These are phyloP conservation scores for Helicoverpa zea DNA, from an alignment of 1,140 invertebrate genomes.

Conservation along the genomic window DNA sequence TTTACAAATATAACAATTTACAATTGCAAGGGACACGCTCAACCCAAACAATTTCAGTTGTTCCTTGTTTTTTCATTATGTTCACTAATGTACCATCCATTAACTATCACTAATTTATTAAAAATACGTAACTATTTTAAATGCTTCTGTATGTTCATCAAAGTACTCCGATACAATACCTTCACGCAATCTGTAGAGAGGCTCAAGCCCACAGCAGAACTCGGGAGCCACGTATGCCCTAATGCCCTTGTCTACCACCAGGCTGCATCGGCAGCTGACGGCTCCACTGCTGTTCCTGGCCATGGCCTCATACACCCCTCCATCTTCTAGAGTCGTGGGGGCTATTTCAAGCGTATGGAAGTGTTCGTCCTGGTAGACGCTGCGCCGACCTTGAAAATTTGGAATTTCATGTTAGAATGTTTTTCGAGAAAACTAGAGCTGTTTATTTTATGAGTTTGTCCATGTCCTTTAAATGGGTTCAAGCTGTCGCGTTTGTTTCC, in stretches of 20 bases:
- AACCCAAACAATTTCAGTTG: no score
- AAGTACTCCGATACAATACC: constrained; percentile 58
- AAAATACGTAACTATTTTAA: no score
- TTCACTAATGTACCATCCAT: no score
- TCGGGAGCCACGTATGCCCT: constrained; percentile 93
- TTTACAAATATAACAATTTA: no score
- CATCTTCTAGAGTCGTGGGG: constrained; percentile 92
- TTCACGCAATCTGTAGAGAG: constrained; percentile 87
- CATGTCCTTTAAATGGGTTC: not conserved
- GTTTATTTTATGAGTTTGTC: not conserved
- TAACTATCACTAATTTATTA: no score
- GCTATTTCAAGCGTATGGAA: constrained; percentile 95
- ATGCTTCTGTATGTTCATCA: no score
- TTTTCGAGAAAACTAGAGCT: no score
- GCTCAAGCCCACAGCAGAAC: constrained; percentile 90
- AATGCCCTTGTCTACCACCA: constrained; percentile 95
- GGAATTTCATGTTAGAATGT: not conserved
- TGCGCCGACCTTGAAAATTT: constrained; percentile 85
- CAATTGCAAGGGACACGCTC: no score
- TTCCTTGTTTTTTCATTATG: no score
- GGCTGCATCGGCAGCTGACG: constrained; percentile 92
- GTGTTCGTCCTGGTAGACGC: constrained; percentile 90
- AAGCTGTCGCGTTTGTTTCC: no score
- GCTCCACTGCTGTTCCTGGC: constrained; percentile 94
- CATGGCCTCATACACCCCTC: constrained; percentile 93